Evolutionary conservation across 2,113 vertebrate species (phyloP), one percentile per base, ranked within the genome.

Genomic region (Irena cyanogastra): DNA sequence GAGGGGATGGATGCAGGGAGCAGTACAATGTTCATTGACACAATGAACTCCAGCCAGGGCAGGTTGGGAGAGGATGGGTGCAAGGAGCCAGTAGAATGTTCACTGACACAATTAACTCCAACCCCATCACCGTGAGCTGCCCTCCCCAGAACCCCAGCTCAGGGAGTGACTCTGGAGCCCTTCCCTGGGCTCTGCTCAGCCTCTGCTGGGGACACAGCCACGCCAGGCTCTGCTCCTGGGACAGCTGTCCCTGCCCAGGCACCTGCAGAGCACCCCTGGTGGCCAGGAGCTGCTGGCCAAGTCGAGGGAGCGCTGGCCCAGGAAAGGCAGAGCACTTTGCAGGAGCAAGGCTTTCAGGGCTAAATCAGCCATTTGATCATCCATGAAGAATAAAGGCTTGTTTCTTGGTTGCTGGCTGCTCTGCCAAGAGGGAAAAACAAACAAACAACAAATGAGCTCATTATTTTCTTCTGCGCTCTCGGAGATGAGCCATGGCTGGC

Each of bases 371-470:
- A 3, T 74, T 83, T 86, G 84, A 77, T 93, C 79, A 83, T 37
- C 83, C 83, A 70, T 54, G 80, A 74, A 59, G 63, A 90, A 64
- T n/a, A 83, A 81, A 90, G 45, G 39, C 60, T 91, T 23, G 30
- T 92, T 92, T 89, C 84, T 75, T 75, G 71, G 50, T 80, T 74
- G 63, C 86, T 77, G 88, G 31, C 64, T 96, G 86, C 94, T 86
- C 70, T 50, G 64, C 83, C 94, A 71, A 28, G 52, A 80, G 83
- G 83, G 92, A 47, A 75, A 92, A 89, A 26, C 87, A 89, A 95
- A 61, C 69, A 61, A 70, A 59, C 44, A 47, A 20, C 82, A 93
- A 76, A 56, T 6, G 64, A 94, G 76, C 92, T 96, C 89, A 21
- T 90, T 92, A 83, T 81, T 80, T 80, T 78, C 42, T 81, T 92